Evolutionary conservation across 2,888 invertebrate genomes (phyloP), one percentile per base, ranked within the genome.

Genomic region (Pediacus dermestoides): DNA sequence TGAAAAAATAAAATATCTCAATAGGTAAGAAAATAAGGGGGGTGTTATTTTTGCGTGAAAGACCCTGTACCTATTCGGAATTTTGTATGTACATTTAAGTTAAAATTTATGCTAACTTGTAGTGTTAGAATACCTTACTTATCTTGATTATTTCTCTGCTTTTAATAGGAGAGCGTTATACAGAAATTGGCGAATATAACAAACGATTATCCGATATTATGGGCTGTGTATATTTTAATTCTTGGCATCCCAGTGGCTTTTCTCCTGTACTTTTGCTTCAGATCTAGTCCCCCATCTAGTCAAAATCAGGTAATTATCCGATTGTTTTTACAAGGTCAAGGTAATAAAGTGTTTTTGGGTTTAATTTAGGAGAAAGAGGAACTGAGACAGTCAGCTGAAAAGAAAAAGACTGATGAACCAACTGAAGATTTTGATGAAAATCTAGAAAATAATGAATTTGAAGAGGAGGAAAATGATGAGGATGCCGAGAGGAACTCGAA

Each of bases 131-230:
- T n/a, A n/a, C n/a, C n/a, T n/a, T 7, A 14, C n/a, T 28, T 28
- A 13, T 30, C 35, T 23, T 31, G 38, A 33, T 38, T 34, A 50
- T 46, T 44, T 63, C 53, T 55, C 53, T 68, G 70, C 44, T 50
- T 42, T 47, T 34, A 39, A 53, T 75, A 92, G 90, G 89, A 88
- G 64, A 85, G 85, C 48, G 73, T 84, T 57, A 74, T 91, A 70
- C 81, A 81, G 61, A 83, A 85, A 57, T 70, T 87, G 57, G 75
- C 87, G 59, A 77, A 79, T 63, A 81, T 82, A 63, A 85, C 89
- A 44, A 84, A 85, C 56, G 85, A 88, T 47, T 81, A 88, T 65
- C 95, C 95, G 16, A 90, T 91, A 85, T 75, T 93, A 59, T 95
- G 90, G 85, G 89, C 81, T 30, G 82, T 91, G 35, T 86, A 86